Conservation (phyloP, 2,888 invertebrate genomes). For the Drosophila mayaguana region DNA sequence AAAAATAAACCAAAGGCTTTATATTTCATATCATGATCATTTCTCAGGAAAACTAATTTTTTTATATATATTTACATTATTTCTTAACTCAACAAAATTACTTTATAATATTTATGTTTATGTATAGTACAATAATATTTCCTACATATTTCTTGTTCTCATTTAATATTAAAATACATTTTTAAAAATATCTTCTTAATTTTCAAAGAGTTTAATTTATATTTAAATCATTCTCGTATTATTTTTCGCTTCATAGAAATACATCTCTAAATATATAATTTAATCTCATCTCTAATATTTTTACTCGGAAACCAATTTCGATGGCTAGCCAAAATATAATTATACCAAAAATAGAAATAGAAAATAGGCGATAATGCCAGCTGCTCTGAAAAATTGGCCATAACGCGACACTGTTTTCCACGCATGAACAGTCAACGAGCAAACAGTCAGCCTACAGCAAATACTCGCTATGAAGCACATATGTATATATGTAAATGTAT, state of each 20-base stretch:
- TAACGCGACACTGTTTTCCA: constrained; percentile 10
- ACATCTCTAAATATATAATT: neutral
- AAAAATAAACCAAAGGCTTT: neutral
- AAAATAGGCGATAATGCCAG: constrained; percentile 1
- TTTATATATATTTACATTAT: neutral
- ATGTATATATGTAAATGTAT: neutral
- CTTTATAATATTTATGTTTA: too few species aligned
- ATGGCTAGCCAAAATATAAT: neutral
- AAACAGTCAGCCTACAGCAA: constrained; percentile 5
- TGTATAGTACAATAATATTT: neutral
- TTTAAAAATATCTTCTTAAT: too few species aligned
- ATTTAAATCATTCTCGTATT: too few species aligned
- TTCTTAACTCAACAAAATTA: too few species aligned
- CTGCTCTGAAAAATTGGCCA: constrained; percentile 9
- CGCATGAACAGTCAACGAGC: neutral
- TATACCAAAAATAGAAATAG: neutral
- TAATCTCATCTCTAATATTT: neutral
- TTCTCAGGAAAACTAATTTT: too few species aligned
- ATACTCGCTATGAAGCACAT: neutral
- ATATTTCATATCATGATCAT: neutral
- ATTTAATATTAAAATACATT: neutral
- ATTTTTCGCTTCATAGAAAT: neutral
- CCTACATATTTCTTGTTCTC: neutral
- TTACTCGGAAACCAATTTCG: neutral
- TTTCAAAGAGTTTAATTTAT: neutral